Conservation (phyloP, 2,888 invertebrate genomes). For the Chymomyza amoena region DNA sequence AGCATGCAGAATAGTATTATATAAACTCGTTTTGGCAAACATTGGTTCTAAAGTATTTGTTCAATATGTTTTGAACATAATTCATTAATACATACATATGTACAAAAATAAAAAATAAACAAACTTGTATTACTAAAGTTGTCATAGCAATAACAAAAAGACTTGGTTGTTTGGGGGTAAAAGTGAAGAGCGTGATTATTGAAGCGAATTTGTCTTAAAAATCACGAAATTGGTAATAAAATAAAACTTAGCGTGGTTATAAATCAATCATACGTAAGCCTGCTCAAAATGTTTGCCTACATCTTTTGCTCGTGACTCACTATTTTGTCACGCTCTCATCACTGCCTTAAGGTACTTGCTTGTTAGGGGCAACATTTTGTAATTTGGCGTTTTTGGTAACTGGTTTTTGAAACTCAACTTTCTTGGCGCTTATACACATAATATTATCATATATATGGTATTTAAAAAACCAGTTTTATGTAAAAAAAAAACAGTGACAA, state of each 20-base stretch:
- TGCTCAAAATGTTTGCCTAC: not conserved
- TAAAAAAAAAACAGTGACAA: conserved; percentile 9
- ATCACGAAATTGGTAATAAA: not conserved
- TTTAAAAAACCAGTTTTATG: conserved; percentile 50
- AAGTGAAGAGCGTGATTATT: too few relatives aligned
- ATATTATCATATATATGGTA: not conserved
- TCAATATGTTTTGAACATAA: not conserved
- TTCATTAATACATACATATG: not conserved
- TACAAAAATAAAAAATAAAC: not conserved
- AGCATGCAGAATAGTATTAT: not conserved
- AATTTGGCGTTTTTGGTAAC: conserved; percentile 27
- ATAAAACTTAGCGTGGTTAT: too few relatives aligned
- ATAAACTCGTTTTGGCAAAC: not conserved
- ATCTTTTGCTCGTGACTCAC: not conserved
- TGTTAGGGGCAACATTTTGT: not conserved
- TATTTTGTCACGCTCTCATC: not conserved
- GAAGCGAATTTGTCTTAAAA: not conserved
- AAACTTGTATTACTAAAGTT: not conserved
- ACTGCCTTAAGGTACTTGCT: not conserved
- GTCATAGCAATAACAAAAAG: not conserved
- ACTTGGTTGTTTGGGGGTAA: not conserved
- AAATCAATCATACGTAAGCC: not conserved
- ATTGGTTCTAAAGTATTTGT: not conserved
- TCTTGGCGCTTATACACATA: not conserved
- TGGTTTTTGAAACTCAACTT: conserved; percentile 40